These are phyloP conservation scores for Zaprionus capensis DNA, from an alignment of 1,140 invertebrate species.

Conservation along the genomic window DNA sequence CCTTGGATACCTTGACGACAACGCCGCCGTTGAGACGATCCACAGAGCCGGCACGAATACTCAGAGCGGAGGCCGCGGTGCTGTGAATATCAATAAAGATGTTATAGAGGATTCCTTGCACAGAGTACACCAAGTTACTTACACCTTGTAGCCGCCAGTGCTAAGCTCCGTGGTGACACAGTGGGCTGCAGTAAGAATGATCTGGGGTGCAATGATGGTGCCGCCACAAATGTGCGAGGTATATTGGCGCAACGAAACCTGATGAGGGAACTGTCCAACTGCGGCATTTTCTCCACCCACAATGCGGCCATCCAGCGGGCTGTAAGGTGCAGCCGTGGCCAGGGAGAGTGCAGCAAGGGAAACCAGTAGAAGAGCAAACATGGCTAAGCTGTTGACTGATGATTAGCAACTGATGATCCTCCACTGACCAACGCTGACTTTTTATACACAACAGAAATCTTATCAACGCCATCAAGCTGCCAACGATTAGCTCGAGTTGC, in stretches of 20 bases:
- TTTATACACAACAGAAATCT: background rate
- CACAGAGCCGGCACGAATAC: slow-evolving; percentile 56
- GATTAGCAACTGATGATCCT: background rate
- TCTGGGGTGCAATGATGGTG: slow-evolving; percentile 5
- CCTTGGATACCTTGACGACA: slow-evolving; percentile 29
- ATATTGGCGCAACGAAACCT: background rate
- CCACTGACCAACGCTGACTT: background rate
- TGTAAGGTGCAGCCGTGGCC: background rate
- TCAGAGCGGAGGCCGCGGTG: slow-evolving; percentile 23
- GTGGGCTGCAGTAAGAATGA: background rate
- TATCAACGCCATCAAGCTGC: background rate
- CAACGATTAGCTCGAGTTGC: background rate
- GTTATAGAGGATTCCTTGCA: background rate
- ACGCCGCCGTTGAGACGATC: slow-evolving; percentile 61
- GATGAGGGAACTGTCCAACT: background rate
- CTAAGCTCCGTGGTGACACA: background rate
- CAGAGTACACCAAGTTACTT: background rate
- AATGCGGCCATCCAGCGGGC: background rate
- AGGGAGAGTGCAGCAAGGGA: background rate
- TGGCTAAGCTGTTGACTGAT: background rate
- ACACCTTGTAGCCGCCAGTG: background rate
- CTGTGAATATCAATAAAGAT: background rate
- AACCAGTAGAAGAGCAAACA: background rate
- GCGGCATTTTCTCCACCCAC: background rate
- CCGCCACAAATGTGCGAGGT: slow-evolving; percentile 3